phyloP scores from a whole-genome alignment of 64 coral and sea anemone species.

The Porites lutea region DNA sequence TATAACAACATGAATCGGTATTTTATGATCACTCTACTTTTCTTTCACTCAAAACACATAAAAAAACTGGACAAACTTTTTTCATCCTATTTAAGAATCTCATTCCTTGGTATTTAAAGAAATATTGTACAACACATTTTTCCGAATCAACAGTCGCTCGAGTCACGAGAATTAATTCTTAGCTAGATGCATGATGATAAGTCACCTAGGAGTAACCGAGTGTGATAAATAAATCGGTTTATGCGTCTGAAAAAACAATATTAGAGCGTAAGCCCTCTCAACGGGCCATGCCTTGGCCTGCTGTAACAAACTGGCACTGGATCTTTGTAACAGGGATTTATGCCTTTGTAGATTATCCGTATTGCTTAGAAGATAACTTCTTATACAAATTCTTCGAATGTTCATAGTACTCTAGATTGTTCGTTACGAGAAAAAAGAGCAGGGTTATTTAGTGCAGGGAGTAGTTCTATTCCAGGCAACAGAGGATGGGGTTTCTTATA shows the following conservation, averaged over 20 bases:
- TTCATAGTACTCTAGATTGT: not conserved
- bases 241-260: slow-evolving; percentile 22
- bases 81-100: not conserved
- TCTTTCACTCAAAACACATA: too few relatives aligned
- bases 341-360: not conserved
- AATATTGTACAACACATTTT: not conserved
- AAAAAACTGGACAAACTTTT: not conserved
- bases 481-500: too few relatives aligned
- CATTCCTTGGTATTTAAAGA: not conserved
- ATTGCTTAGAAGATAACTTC: not conserved
- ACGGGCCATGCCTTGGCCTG: not conserved
- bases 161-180: not conserved
- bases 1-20: too few relatives aligned
- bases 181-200: not conserved
- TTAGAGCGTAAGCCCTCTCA: not conserved
- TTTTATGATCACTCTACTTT: too few relatives aligned
- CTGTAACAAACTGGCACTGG: too few relatives aligned
- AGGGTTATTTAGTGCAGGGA: too few relatives aligned
- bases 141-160: not conserved
- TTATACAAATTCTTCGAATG: not conserved
- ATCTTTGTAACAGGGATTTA: too few relatives aligned
- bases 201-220: not conserved
- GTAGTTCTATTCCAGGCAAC: too few relatives aligned
- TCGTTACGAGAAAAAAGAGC: not conserved
- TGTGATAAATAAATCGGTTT: slow-evolving; percentile 7